Conservation (phyloP, 2,113 vertebrate species). For the Melanerpes aurifrons region DNA sequence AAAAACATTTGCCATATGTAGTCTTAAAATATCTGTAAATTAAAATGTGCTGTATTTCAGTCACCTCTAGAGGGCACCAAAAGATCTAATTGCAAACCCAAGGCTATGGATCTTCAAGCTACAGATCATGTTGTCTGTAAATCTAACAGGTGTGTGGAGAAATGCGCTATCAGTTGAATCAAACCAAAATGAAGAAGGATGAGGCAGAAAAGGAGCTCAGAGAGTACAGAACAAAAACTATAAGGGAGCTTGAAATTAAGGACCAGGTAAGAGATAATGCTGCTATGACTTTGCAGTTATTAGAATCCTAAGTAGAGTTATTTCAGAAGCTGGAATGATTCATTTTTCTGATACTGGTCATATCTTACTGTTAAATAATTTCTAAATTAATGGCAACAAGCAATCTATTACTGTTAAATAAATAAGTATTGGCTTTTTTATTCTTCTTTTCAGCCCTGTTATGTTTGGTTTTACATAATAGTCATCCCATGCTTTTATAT, state of each 20-base stretch:
- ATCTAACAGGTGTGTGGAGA: conserved; percentile 89
- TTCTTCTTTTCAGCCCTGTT: conserved; percentile 59
- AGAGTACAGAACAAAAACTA: conserved; percentile 84
- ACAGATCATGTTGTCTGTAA: conserved; percentile 64
- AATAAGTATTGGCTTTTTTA: conserved; percentile 51
- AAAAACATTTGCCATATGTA: conserved; percentile 19
- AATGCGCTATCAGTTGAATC: conserved; percentile 88
- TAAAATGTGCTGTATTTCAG: conserved; percentile 19
- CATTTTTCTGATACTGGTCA: conserved; percentile 50
- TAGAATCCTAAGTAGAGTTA: conserved; percentile 44
- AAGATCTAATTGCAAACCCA: conserved; percentile 70
- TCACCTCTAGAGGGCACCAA: conserved; percentile 80
- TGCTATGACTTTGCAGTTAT: conserved; percentile 57
- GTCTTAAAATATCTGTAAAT: conserved; percentile 19
- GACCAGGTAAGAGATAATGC: conserved; percentile 84
- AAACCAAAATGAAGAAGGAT: conserved; percentile 88
- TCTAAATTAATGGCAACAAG: conserved; percentile 63
- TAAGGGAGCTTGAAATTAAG: conserved; percentile 85
- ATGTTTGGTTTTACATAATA: conserved; percentile 36
- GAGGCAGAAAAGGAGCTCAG: conserved; percentile 90
- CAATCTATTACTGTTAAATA: conserved; percentile 69
- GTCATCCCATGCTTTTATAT: conserved; percentile 50
- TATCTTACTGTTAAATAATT: conserved; percentile 61
- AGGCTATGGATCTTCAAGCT: conserved; percentile 39
- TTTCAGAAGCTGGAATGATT: conserved; percentile 58